phyloP scores from a whole-genome alignment of 2,888 invertebrate species.

The Phaedon cochleariae region DNA sequence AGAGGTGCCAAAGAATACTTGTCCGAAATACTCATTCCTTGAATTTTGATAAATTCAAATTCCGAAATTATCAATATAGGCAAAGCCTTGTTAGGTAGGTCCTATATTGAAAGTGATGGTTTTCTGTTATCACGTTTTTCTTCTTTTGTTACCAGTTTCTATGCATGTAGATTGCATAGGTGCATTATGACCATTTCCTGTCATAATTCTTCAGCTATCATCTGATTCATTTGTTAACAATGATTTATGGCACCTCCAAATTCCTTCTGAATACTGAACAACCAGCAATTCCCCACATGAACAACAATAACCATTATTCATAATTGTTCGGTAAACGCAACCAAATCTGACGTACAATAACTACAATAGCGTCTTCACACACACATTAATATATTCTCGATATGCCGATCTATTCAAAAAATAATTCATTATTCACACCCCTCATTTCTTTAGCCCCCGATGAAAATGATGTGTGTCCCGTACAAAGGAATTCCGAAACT shows the following conservation, averaged over 20 bases:
- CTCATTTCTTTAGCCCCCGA: no score
- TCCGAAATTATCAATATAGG: no score
- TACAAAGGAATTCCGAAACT: conserved; percentile 26
- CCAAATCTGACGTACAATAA: not conserved
- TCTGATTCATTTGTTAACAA: not conserved
- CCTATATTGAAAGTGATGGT: no score
- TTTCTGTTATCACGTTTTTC: no score
- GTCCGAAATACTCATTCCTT: no score
- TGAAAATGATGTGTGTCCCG: not conserved
- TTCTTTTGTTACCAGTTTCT: no score
- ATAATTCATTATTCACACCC: not conserved
- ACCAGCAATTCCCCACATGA: not conserved
- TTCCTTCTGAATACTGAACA: not conserved
- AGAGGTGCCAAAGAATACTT: no score
- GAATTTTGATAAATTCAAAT: no score
- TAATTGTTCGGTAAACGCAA: not conserved
- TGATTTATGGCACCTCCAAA: not conserved
- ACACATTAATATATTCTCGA: not conserved
- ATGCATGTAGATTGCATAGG: no score
- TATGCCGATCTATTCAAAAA: not conserved
- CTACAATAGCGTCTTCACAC: not conserved
- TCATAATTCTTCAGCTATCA: not conserved
- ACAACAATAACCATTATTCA: not conserved
- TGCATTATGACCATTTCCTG: no score
- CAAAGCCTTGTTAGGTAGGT: no score